Base-by-base conservation (phyloP, 1,140 invertebrate genomes). In the Pachyrhynchus sulphureomaculatus region DNA sequence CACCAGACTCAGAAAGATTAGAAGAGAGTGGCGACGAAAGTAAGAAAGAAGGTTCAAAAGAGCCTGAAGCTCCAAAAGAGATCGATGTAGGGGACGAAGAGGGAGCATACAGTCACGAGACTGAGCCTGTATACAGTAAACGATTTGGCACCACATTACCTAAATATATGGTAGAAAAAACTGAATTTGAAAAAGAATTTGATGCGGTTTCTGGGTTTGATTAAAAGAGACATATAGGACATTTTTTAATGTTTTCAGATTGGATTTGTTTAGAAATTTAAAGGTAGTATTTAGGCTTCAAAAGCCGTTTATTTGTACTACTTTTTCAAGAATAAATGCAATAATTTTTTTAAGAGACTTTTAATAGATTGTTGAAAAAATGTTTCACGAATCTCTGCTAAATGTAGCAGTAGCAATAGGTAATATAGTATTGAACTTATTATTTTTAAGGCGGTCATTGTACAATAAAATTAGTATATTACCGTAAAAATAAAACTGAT, bases 131-230 rank as follows among this genome's bases (percentile, higher is more conserved):
- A 23, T 88, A 84, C 63, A 86, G 86, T 64, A 82, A 83, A 53
- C 66, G 76, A 13, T 78, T 86, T 17, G 85, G 84, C 15, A 78
- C 87, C 4, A 81, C 81, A 12, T 73, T 89, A 33, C 87, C 87
- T 0, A 81, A 79, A 56, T 88, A 82, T 68, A 88, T 88, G 86
- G 67, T 88, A 21, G 76, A 80, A 32, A 83, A 80, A 68, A 86
- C 86, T 21, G 84, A 86, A 39, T 82, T 84, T 52, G 87, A 89
- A 72, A 76, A 75, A 59, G 80, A 83, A 42, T 88, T 88, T 67
- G 86, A 88, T 66, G 82, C 49, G 13, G 59, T 24, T 12, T 49
- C 59, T 15, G 59, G 59, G 13, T 62, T 62, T 21, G 24, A 36
- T 21, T 54, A 53, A 33, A 36, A 18, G 17, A 8, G 13, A 18